These are phyloP conservation scores for Tragulus kanchil DNA, from an alignment of 2,113 vertebrate species.

Conservation along the genomic window DNA sequence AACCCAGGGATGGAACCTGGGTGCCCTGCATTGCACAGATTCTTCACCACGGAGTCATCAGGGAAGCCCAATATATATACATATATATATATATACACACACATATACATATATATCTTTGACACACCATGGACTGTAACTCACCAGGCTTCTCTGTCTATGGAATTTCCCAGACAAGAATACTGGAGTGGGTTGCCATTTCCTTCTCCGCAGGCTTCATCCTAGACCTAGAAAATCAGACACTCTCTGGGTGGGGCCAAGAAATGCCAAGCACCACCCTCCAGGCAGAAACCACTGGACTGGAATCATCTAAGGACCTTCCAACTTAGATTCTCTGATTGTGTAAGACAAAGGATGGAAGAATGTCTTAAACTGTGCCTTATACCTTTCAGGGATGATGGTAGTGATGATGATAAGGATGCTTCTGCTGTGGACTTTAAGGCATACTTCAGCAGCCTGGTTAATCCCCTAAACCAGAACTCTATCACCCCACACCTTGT, in stretches of 20 bases:
- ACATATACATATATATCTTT: too few species aligned
- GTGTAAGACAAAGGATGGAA: background rate
- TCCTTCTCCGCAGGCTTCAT: background rate
- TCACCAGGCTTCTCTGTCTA: too few species aligned
- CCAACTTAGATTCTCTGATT: conserved; percentile 7
- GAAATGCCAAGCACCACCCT: background rate
- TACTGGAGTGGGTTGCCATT: too few species aligned
- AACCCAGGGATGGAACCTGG: too few species aligned
- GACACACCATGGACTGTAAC: too few species aligned
- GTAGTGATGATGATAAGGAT: background rate
- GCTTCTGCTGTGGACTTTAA: background rate
- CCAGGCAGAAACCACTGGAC: background rate
- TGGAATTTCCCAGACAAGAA: too few species aligned
- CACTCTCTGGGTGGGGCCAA: background rate
- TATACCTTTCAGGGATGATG: conserved; percentile 10
- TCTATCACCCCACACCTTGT: background rate
- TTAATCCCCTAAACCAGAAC: background rate
- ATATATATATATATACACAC: too few species aligned
- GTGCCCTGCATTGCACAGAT: too few species aligned
- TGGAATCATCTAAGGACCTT: background rate
- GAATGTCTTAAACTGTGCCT: background rate
- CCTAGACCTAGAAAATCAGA: background rate
- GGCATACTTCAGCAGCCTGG: background rate
- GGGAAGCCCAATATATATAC: too few species aligned
- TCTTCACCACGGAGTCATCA: too few species aligned